Conservation (phyloP, 2,888 invertebrate genomes). For the Ochropleura plecta region DNA sequence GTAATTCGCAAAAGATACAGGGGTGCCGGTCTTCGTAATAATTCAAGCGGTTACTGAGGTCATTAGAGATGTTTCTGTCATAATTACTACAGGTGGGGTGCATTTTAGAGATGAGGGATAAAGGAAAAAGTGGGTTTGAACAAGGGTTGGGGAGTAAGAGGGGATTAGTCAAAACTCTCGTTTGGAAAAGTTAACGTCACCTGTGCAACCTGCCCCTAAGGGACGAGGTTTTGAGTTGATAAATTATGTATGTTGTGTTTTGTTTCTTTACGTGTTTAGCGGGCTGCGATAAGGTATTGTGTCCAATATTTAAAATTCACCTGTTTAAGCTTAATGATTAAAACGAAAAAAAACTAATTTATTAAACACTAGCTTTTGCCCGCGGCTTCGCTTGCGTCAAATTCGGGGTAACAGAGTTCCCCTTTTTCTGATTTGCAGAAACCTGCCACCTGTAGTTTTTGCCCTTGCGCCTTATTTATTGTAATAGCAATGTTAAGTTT, state of each 20-base stretch:
- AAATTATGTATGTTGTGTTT: slow-evolving; percentile 10
- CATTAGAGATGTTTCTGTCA: slow-evolving; percentile 45
- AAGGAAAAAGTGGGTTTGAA: slow-evolving; percentile 32
- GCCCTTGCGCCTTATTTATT: too few species aligned
- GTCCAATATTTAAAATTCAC: neutral
- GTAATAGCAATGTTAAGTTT: too few species aligned
- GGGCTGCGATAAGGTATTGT: neutral
- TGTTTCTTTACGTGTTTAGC: neutral
- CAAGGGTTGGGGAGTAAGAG: neutral
- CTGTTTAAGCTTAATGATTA: neutral
- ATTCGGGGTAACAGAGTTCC: too few species aligned
- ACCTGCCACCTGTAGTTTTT: too few species aligned
- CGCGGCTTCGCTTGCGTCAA: too few species aligned
- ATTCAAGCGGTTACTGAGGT: slow-evolving; percentile 51
- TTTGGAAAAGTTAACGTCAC: slow-evolving; percentile 22
- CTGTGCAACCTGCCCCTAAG: slow-evolving; percentile 31
- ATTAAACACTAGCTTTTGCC: too few species aligned
- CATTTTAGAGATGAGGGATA: slow-evolving; percentile 39
- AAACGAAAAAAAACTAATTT: neutral
- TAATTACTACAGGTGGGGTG: slow-evolving; percentile 35
- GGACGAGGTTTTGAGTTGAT: slow-evolving; percentile 7
- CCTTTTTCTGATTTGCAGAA: too few species aligned
- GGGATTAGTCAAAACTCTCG: slow-evolving; percentile 35
- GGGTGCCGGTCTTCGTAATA: slow-evolving; percentile 43
- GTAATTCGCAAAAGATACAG: slow-evolving; percentile 48